Evolutionary conservation across 1,140 invertebrate genomes (phyloP).

Genomic region (Diorhabda sublineata): DNA sequence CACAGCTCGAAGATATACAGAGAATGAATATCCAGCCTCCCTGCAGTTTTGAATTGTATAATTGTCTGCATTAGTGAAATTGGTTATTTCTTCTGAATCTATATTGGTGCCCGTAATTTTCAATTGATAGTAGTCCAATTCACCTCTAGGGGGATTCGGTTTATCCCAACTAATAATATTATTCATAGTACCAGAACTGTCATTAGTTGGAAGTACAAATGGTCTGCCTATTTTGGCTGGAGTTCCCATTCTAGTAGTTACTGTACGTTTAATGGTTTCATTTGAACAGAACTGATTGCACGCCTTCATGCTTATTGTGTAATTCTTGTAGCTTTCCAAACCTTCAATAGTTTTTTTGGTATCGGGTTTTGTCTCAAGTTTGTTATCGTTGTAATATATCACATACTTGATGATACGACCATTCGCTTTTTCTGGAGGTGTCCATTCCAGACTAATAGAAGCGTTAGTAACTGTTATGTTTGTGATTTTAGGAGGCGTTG

Average conservation of each 20-base stretch:
- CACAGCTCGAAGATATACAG: slow-evolving; percentile 29
- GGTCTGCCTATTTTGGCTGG: slow-evolving; percentile 53
- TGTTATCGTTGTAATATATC: slow-evolving; percentile 50
- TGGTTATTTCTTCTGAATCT: neutral
- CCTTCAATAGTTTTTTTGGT: slow-evolving; percentile 34
- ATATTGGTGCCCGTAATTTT: slow-evolving; percentile 31
- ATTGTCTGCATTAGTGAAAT: slow-evolving; percentile 12
- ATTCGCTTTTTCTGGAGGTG: slow-evolving; percentile 63
- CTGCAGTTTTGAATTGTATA: slow-evolving; percentile 45
- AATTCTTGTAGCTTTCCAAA: slow-evolving; percentile 55
- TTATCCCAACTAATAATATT: slow-evolving; percentile 52
- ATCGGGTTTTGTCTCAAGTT: neutral
- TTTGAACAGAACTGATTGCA: slow-evolving; percentile 67
- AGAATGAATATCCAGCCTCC: slow-evolving; percentile 41
- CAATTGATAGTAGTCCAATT: slow-evolving; percentile 55
- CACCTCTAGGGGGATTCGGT: slow-evolving; percentile 60
- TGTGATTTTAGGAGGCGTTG: slow-evolving; percentile 51
- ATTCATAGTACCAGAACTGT: slow-evolving; percentile 42
- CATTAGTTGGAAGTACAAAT: slow-evolving; percentile 48
- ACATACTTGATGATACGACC: slow-evolving; percentile 68
- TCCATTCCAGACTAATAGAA: slow-evolving; percentile 65
- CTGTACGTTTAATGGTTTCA: slow-evolving; percentile 45
- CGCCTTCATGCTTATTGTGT: slow-evolving; percentile 62
- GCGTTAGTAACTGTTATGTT: slow-evolving; percentile 62
- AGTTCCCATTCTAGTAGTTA: slow-evolving; percentile 57